A percentile compares a stretch with the other conserved stretches of the same genome.
These are phyloP conservation scores for Endomychus coccineus DNA, from an alignment of 2,888 invertebrate genomes.

Conservation along the genomic window DNA sequence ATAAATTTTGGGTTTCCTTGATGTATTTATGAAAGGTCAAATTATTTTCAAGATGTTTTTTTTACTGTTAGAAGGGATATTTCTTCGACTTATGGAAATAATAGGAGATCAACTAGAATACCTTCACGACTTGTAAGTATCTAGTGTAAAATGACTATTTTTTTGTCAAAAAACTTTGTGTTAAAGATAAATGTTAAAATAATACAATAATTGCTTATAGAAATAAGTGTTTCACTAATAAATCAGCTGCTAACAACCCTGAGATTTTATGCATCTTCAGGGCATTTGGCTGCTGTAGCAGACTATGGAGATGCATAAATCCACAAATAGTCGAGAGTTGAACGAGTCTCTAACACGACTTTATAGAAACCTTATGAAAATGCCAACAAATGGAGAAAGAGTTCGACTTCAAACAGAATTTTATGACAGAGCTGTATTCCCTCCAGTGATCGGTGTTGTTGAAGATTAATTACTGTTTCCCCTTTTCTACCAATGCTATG, in stretches of 20 bases:
- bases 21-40: neutral
- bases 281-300: conserved; percentile 6
- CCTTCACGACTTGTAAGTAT: conserved; percentile 5
- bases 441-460: too few relatives aligned
- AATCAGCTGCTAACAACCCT: conserved; percentile 6
- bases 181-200: too few relatives aligned
- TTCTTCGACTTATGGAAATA: conserved; percentile 2
- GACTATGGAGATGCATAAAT: conserved; percentile 8
- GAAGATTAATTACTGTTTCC: too few relatives aligned
- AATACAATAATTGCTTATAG: too few relatives aligned
- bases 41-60: neutral
- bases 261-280: conserved; percentile 1
- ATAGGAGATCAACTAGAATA: conserved; percentile 4
- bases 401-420: neutral
- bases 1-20: conserved; percentile 6
- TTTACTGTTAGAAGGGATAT: too few relatives aligned
- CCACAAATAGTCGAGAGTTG: conserved; percentile 3
- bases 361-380: too few relatives aligned
- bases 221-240: conserved; percentile 9
- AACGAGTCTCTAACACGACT: conserved; percentile 5
- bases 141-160: conserved; percentile 1
- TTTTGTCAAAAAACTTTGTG: neutral
- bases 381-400: conserved; percentile 6
- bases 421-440: conserved; percentile 8
- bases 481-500: too few relatives aligned